Evolutionary conservation across 2,113 vertebrate species (phyloP).

Genomic region (Oceanodroma tethys): DNA sequence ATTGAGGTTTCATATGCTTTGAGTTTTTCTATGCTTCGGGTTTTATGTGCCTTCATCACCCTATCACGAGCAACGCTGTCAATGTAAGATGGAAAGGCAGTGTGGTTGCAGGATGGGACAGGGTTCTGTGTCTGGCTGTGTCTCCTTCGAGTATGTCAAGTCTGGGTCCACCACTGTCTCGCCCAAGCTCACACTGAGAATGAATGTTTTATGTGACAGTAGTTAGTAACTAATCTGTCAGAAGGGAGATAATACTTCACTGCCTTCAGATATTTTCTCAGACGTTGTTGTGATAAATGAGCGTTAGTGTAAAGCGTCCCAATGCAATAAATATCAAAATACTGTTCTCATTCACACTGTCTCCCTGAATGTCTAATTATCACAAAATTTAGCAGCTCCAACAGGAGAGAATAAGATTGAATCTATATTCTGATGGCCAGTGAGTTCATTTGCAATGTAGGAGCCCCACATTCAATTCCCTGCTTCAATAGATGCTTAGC

Average conservation of each 20-base stretch:
- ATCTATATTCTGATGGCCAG: background rate
- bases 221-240: background rate
- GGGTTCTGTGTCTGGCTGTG: background rate
- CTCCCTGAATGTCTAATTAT: background rate
- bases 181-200: background rate
- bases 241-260: background rate
- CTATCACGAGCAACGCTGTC: background rate
- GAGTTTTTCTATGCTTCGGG: background rate
- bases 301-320: background rate
- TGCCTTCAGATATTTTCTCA: background rate
- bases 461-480: background rate
- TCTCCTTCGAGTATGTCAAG: background rate
- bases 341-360: background rate
- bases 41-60: background rate
- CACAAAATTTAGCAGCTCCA: background rate
- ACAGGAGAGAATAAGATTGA: background rate
- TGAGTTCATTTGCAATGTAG: background rate
- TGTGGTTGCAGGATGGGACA: background rate
- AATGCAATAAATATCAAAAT: background rate
- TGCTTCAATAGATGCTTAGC: background rate
- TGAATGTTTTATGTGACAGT: background rate
- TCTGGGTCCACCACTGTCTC: background rate
- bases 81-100: background rate
- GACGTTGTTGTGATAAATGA: background rate
- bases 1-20: background rate